A percentile compares a stretch with the other conserved stretches of the same genome.
phyloP scores from a whole-genome alignment of 2,797 vertebrate genomes.

The Sphenopsis melanotis region DNA sequence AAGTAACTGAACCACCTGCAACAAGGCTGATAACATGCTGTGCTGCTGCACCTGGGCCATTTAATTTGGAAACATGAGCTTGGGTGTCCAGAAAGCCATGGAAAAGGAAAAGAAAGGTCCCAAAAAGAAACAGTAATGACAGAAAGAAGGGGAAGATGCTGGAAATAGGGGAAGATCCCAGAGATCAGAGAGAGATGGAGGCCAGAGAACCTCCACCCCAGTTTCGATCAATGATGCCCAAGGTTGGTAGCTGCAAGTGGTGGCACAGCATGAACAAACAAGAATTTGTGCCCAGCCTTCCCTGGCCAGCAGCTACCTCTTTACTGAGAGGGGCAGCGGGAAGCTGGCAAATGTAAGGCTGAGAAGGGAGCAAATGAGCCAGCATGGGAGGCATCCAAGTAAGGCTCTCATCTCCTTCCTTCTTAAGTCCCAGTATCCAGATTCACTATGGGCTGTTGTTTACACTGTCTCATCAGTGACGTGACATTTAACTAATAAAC shows the following conservation, averaged over 20 bases:
- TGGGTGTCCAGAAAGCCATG: neutral
- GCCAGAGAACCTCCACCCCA: neutral
- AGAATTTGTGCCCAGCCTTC: neutral
- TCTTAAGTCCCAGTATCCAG: neutral
- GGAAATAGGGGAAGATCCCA: neutral
- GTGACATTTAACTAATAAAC: slow-evolving; percentile 5
- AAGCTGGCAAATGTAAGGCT: neutral
- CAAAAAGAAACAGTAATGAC: neutral
- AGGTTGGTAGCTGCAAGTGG: neutral
- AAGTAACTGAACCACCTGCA: neutral
- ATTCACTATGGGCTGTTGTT: neutral
- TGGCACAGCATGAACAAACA: neutral
- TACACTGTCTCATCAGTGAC: neutral
- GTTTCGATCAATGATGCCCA: neutral
- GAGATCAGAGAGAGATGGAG: neutral
- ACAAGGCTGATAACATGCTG: rapidly evolving
- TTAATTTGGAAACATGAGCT: neutral
- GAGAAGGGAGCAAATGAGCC: neutral
- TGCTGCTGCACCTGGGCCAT: neutral
- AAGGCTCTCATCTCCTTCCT: neutral
- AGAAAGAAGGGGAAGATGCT: neutral
- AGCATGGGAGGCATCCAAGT: neutral
- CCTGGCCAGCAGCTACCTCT: neutral
- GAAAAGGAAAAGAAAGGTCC: neutral
- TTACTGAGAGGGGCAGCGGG: neutral